Percentiles rank a stretch among this genome's conserved stretches.
phyloP scores from a whole-genome alignment of 2,113 vertebrate genomes.

The Columba livia region DNA sequence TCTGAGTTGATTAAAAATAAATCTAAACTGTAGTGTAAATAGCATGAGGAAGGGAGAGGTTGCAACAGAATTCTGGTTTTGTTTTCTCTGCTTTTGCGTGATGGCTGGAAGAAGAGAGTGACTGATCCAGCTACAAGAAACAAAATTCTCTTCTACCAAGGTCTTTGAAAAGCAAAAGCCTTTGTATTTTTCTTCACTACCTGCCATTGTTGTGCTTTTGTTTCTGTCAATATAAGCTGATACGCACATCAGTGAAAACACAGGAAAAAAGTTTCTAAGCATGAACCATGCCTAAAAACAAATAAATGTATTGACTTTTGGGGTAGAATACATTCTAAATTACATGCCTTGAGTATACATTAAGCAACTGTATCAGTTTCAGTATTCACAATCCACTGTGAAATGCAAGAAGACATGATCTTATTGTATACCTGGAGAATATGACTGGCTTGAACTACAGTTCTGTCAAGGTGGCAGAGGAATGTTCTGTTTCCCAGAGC shows the following conservation, averaged over 20 bases:
- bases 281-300: not conserved
- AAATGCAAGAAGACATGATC: not conserved
- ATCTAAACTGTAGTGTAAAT: not conserved
- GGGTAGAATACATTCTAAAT: not conserved
- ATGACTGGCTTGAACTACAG: not conserved
- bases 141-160: not conserved
- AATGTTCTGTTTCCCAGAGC: not conserved
- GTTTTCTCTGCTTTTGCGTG: not conserved
- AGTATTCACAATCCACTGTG: slow-evolving; percentile 1
- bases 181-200: not conserved
- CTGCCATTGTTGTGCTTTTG: not conserved
- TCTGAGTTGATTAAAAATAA: not conserved
- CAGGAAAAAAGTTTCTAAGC: not conserved
- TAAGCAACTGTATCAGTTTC: slow-evolving; percentile 11
- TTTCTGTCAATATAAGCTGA: not conserved
- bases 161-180: not conserved
- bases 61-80: not conserved
- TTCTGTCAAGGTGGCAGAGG: not conserved
- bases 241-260: not conserved
- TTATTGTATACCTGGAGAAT: not conserved
- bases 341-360: not conserved
- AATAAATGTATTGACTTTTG: not conserved
- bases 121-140: not conserved
- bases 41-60: not conserved
- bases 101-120: not conserved